Percentiles rank a stretch among this genome's conserved stretches.
Conservation (phyloP, 2,888 invertebrate species). For the Athalia circularis region DNA sequence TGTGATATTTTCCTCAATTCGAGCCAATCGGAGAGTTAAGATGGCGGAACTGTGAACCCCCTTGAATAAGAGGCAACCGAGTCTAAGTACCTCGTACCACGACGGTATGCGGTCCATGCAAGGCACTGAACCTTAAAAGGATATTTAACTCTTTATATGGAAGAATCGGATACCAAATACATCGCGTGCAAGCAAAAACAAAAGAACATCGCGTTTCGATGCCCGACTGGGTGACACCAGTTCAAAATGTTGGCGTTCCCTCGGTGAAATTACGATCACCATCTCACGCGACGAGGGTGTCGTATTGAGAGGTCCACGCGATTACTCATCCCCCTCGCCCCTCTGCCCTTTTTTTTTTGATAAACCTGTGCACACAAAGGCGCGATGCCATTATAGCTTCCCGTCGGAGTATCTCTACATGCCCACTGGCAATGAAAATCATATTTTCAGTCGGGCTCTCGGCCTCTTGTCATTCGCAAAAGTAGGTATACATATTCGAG, state of each 20-base stretch:
- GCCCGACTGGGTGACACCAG: conserved; percentile 54
- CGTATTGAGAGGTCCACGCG: conserved; percentile 33
- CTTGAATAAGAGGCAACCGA: conserved; percentile 28
- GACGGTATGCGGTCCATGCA: conserved; percentile 64
- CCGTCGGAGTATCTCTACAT: conserved; percentile 4
- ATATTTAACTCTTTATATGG: conserved; percentile 72
- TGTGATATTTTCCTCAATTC: neutral
- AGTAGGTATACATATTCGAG: conserved; percentile 1
- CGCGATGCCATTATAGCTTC: conserved; percentile 37
- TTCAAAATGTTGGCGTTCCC: conserved; percentile 62
- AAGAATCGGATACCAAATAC: conserved; percentile 69
- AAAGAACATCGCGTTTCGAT: conserved; percentile 61
- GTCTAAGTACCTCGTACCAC: conserved; percentile 28
- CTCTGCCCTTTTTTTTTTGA: conserved; percentile 34
- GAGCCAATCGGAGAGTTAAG: conserved; percentile 4
- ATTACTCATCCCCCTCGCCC: conserved; percentile 44
- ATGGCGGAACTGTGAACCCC: conserved; percentile 35
- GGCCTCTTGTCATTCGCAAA: conserved; percentile 17
- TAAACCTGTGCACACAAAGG: conserved; percentile 46
- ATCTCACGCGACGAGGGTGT: conserved; percentile 32
- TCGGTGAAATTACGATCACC: conserved; percentile 41
- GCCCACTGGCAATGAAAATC: conserved; percentile 32
- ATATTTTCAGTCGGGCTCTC: conserved; percentile 29
- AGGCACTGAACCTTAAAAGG: conserved; percentile 70
- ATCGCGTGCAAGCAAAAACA: conserved; percentile 67